Percentiles rank a stretch among this genome's conserved stretches.
These are phyloP conservation scores for Drosophila gaucha DNA, from an alignment of 2,888 invertebrate species.

Conservation along the genomic window DNA sequence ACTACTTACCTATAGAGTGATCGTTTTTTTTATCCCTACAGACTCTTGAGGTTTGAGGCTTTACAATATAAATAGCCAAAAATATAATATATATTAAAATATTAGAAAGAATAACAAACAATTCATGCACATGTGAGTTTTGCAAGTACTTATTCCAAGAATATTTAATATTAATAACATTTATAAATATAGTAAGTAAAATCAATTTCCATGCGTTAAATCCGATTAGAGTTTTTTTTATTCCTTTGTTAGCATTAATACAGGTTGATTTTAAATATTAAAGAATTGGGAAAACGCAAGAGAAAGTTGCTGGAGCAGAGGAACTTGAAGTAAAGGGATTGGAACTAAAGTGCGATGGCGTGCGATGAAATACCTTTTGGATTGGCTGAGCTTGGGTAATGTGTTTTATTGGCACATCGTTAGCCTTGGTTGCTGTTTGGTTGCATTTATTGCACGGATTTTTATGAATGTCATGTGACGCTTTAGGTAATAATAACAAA, in stretches of 20 bases:
- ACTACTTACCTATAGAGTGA: not conserved
- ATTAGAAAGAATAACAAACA: not conserved
- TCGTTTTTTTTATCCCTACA: not conserved
- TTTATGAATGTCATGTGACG: too few relatives aligned
- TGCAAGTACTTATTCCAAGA: not conserved
- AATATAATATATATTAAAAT: not conserved
- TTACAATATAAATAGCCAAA: not conserved
- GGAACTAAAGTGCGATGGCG: constrained; percentile 36
- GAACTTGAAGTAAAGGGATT: constrained; percentile 23
- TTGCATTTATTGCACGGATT: too few relatives aligned
- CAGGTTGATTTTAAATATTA: too few relatives aligned
- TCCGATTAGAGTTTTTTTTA: too few relatives aligned
- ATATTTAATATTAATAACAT: too few relatives aligned
- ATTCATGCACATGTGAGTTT: not conserved
- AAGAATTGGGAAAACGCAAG: too few relatives aligned
- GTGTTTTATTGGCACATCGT: constrained; percentile 71
- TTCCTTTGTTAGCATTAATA: too few relatives aligned
- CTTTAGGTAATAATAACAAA: too few relatives aligned
- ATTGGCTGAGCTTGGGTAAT: constrained; percentile 20
- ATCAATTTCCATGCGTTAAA: too few relatives aligned
- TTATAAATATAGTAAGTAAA: too few relatives aligned
- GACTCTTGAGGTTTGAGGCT: not conserved
- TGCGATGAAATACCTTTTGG: not conserved
- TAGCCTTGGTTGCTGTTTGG: constrained; percentile 56
- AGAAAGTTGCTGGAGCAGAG: constrained; percentile 34